phyloP scores from a whole-genome alignment of 2,113 vertebrate species.

The Corvus moneduloides region DNA sequence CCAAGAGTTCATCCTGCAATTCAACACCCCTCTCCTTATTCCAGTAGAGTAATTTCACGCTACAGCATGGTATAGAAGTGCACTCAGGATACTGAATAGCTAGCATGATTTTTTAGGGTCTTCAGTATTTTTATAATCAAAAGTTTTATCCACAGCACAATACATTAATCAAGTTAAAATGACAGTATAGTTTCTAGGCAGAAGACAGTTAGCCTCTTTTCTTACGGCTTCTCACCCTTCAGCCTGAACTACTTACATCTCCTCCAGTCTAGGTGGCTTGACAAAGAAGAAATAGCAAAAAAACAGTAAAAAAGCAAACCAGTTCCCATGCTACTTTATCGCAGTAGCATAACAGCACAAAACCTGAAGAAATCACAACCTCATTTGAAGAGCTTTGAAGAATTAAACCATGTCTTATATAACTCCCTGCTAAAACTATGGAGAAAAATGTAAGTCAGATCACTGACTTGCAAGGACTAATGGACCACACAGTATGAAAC shows the following conservation, averaged over 20 bases:
- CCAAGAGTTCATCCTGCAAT: not conserved
- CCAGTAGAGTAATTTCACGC: not conserved
- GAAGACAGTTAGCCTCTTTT: not conserved
- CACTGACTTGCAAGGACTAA: not conserved
- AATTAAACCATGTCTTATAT: not conserved
- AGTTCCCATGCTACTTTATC: not conserved
- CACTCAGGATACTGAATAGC: not conserved
- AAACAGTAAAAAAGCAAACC: not conserved
- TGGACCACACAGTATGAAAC: not conserved
- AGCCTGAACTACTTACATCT: not conserved
- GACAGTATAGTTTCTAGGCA: not conserved
- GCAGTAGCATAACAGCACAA: not conserved
- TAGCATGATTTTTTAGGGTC: not conserved
- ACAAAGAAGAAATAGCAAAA: not conserved
- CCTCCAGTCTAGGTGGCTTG: not conserved
- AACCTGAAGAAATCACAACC: not conserved
- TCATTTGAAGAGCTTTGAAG: not conserved
- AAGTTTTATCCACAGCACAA: not conserved
- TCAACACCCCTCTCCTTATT: not conserved
- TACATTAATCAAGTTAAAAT: not conserved
- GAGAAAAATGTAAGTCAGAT: not conserved
- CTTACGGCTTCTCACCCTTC: not conserved
- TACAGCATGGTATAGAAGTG: not conserved
- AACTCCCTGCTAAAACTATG: not conserved
- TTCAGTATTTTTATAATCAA: not conserved